These are phyloP conservation scores for Erebia epiphron DNA, from an alignment of 2,888 invertebrate genomes.

Conservation along the genomic window DNA sequence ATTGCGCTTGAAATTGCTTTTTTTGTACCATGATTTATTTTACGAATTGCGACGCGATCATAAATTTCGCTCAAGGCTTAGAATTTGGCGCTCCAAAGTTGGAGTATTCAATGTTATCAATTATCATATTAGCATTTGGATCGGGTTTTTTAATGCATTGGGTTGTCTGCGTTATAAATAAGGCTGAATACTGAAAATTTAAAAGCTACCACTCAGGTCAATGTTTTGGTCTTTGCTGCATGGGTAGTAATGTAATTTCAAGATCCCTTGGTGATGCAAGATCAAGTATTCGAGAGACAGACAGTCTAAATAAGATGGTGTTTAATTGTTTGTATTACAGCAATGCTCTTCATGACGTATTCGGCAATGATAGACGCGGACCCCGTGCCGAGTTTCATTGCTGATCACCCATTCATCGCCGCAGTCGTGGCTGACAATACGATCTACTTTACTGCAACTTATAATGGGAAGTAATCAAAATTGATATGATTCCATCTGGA, in stretches of 20 bases:
- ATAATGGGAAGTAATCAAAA: constrained; percentile 45
- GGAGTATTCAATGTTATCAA: neutral
- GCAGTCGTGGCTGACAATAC: constrained; percentile 50
- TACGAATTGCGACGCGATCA: neutral
- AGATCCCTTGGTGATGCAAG: no score
- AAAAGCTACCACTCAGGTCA: neutral
- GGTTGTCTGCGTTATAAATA: constrained; percentile 1
- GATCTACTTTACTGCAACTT: constrained; percentile 56
- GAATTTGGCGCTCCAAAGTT: neutral
- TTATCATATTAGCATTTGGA: constrained; percentile 1
- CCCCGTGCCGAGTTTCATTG: constrained; percentile 56
- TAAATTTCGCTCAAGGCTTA: constrained; percentile 5
- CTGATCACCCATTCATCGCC: constrained; percentile 63
- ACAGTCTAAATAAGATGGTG: neutral
- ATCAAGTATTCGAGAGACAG: neutral
- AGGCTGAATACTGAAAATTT: neutral
- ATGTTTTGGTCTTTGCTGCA: neutral
- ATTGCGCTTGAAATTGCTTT: neutral
- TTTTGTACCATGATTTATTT: neutral
- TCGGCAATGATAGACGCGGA: constrained; percentile 51
- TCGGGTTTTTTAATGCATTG: neutral
- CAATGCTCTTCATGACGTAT: constrained; percentile 52
- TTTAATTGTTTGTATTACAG: constrained; percentile 53
- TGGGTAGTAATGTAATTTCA: neutral
- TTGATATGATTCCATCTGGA: neutral